phyloP scores from a whole-genome alignment of 1,140 invertebrate genomes.

The Vanessa atalanta region DNA sequence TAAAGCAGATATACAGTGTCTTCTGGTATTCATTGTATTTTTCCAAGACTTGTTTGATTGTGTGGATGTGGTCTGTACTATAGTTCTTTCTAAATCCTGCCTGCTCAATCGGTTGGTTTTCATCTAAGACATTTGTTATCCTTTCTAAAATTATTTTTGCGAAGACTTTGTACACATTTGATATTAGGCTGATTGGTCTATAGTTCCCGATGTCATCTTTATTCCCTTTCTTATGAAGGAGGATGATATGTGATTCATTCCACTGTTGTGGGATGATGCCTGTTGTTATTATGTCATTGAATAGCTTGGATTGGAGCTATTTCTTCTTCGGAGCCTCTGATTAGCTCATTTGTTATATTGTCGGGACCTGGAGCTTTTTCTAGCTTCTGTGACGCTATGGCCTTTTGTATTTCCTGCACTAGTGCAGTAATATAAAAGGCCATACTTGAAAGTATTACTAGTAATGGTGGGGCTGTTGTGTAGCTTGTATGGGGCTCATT shows the following conservation, averaged over 20 bases:
- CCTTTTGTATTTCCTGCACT: slow-evolving; percentile 26
- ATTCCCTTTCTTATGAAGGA: slow-evolving; percentile 22
- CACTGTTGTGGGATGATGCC: slow-evolving; percentile 12
- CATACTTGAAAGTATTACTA: too few species aligned
- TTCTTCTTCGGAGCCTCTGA: slow-evolving; percentile 28
- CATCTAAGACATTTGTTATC: slow-evolving; percentile 1
- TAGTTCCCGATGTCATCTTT: slow-evolving; percentile 25
- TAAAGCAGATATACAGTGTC: slow-evolving; percentile 23
- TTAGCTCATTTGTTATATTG: slow-evolving; percentile 34
- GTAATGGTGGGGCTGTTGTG: neutral
- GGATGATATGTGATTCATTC: slow-evolving; percentile 30
- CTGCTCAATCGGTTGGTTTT: too few species aligned
- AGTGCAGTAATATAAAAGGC: too few species aligned
- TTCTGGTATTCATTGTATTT: neutral
- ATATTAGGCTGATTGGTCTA: slow-evolving; percentile 23
- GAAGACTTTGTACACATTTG: slow-evolving; percentile 33
- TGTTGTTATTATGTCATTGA: slow-evolving; percentile 28
- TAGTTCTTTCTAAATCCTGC: too few species aligned
- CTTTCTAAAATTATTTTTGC: slow-evolving; percentile 21
- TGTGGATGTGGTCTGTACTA: too few species aligned
- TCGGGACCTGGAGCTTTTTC: slow-evolving; percentile 39
- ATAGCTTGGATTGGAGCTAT: slow-evolving; percentile 27
- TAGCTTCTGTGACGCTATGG: slow-evolving; percentile 35
- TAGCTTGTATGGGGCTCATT: too few species aligned
- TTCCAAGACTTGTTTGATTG: too few species aligned